Conservation (phyloP, 2,888 invertebrate genomes). For the Keiferia lycopersicella region DNA sequence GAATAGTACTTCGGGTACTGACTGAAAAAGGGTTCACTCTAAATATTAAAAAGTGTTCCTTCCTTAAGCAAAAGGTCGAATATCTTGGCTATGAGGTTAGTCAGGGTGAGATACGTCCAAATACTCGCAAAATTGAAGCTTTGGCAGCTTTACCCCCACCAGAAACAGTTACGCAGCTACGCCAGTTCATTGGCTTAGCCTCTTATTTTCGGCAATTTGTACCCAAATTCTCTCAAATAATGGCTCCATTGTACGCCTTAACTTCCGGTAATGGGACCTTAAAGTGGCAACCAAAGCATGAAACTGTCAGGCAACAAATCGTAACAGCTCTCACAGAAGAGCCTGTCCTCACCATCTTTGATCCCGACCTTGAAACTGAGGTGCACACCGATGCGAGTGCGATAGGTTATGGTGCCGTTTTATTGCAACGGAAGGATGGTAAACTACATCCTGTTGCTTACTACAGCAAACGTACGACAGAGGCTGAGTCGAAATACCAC, state of each 20-base stretch:
- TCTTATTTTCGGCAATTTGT: slow-evolving; percentile 35
- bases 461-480: slow-evolving; percentile 28
- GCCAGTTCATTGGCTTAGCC: too few species aligned
- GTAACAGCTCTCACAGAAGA: slow-evolving; percentile 30
- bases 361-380: slow-evolving; percentile 31
- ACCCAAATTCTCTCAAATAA: slow-evolving; percentile 34
- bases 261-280: slow-evolving; percentile 34
- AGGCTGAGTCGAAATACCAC: slow-evolving; percentile 32
- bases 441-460: slow-evolving; percentile 29
- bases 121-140: slow-evolving; percentile 30
- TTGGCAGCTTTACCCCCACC: slow-evolving; percentile 30
- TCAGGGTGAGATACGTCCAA: slow-evolving; percentile 32
- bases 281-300: slow-evolving; percentile 36
- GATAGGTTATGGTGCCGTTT: slow-evolving; percentile 36
- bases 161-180: slow-evolving; percentile 30
- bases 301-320: slow-evolving; percentile 31
- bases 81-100: slow-evolving; percentile 32
- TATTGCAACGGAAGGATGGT: slow-evolving; percentile 28
- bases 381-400: too few species aligned
- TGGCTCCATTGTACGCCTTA: slow-evolving; percentile 35
- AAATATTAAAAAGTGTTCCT: slow-evolving; percentile 33
- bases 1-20: not conserved
- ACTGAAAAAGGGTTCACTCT: slow-evolving; percentile 29
- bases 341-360: slow-evolving; percentile 34
- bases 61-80: slow-evolving; percentile 31